Base-by-base conservation (phyloP, 2,113 vertebrate genomes). In the Alosa alosa region DNA sequence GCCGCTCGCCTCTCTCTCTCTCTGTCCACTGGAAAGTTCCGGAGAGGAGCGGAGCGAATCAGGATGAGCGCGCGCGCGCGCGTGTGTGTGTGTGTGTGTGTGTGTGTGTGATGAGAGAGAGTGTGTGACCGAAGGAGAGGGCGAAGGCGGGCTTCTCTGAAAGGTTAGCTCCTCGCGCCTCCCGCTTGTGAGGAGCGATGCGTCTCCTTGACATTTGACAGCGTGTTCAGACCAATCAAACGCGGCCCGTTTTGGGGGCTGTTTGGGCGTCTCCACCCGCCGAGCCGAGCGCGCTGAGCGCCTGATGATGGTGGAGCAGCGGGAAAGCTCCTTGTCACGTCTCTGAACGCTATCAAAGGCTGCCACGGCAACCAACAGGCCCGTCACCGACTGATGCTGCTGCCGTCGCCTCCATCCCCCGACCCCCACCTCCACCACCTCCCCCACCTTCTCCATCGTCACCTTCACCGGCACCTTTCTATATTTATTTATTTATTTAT, bases 131-230 rank as follows among this genome's bases (percentile, higher is more conserved):
- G 15, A 31, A 18, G n/a, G 9, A 45, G 55, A 31, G 39, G 83
- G 72, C 52, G 45, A 82, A 50, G 83, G 60, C n/a, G 60, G 60
- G 60, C 60, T 7, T 64, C 22, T 25, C 5, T 64, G 60, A 64
- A 64, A 64, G 60, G 60, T 64, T 64, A 25, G 60, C 20, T 64
- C 83, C 81, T 84, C 81, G 60, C 81, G 45, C 47, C 86, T 83
- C 90, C 90, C 55, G 36, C 49, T 86, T 91, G 90, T 91, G 88
- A 93, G 92, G 91, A 92, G 93, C 93, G 94, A 94, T 91, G 93
- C 86, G 90, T 90, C 89, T 86, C 89, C 91, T 93, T 94, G 94
- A 95, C 94, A 95, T 95, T 94, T 95, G 94, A 94, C 94, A 95
- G 93, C 91, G 90, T 90, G 92, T 93, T 94, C 92, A 93, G 92